Conservation (phyloP, 2,113 vertebrate genomes). For the Todiramphus saurophagus region DNA sequence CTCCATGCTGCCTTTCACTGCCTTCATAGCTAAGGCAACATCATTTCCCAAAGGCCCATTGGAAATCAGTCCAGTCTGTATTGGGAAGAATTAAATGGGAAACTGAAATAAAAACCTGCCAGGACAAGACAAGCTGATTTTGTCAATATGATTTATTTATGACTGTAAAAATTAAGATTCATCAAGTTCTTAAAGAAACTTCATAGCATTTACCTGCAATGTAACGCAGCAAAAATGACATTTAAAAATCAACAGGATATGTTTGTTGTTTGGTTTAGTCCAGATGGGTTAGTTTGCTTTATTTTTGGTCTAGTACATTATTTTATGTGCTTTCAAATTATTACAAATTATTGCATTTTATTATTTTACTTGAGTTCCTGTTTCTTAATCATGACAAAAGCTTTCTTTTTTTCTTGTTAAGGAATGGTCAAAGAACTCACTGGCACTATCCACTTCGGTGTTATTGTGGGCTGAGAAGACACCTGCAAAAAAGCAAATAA, state of each 20-base stretch:
- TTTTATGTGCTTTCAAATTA: neutral
- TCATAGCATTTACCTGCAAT: neutral
- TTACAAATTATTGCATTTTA: neutral
- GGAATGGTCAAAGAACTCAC: constrained; percentile 58
- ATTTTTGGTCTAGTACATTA: neutral
- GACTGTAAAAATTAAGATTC: neutral
- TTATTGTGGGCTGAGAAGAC: constrained; percentile 77
- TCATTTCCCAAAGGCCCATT: constrained; percentile 83
- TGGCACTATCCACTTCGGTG: constrained; percentile 92
- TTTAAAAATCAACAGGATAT: neutral
- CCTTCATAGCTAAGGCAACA: constrained; percentile 60
- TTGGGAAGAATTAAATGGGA: constrained; percentile 1
- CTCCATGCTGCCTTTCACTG: constrained; percentile 54
- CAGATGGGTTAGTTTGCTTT: neutral
- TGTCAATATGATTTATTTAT: neutral
- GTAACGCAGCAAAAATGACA: neutral
- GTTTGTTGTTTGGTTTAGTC: neutral
- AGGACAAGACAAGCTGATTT: neutral
- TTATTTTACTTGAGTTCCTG: neutral
- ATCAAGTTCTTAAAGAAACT: neutral
- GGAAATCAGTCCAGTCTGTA: constrained; percentile 79
- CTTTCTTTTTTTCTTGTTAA: neutral
- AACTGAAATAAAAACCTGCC: neutral
- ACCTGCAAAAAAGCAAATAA: constrained; percentile 70
- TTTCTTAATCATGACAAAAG: neutral